Evolutionary conservation across 2,888 invertebrate genomes (phyloP).

Genomic region (Lasioglossum zephyrum): DNA sequence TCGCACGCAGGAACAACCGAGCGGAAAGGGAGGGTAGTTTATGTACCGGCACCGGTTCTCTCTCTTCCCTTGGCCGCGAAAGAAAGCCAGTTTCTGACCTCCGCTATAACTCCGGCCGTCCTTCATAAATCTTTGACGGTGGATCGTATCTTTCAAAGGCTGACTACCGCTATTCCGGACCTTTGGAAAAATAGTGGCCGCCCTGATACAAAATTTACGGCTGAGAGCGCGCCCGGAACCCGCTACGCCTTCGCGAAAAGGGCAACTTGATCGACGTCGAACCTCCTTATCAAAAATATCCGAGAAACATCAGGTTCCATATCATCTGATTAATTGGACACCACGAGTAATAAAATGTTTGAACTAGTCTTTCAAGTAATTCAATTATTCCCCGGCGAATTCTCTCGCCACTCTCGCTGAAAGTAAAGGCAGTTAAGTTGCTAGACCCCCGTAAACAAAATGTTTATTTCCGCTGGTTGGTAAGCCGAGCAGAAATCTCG

Average conservation of each 20-base stretch:
- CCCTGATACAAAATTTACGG: conserved; percentile 52
- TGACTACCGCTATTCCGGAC: conserved; percentile 42
- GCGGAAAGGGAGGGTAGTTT: conserved; percentile 29
- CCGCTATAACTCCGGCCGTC: conserved; percentile 51
- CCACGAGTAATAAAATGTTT: neutral
- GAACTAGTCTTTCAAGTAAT: neutral
- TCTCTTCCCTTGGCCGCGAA: conserved; percentile 25
- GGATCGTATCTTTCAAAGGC: conserved; percentile 57
- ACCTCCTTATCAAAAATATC: neutral
- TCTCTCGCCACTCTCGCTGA: neutral
- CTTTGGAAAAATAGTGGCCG: conserved; percentile 48
- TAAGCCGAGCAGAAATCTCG: neutral
- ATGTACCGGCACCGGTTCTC: conserved; percentile 34
- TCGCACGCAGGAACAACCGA: conserved; percentile 11
- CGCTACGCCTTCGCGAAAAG: neutral
- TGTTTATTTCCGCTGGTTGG: neutral
- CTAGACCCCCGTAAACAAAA: neutral
- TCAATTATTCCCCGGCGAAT: neutral
- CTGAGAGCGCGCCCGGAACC: neutral
- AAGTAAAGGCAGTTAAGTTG: neutral
- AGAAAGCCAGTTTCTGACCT: conserved; percentile 62
- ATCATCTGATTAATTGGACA: neutral
- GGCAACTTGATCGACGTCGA: conserved; percentile 1
- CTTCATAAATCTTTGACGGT: conserved; percentile 59
- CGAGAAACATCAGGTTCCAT: neutral